Evolutionary conservation across 1,140 invertebrate species (phyloP).

Genomic region (Rhizoglyphus robini): DNA sequence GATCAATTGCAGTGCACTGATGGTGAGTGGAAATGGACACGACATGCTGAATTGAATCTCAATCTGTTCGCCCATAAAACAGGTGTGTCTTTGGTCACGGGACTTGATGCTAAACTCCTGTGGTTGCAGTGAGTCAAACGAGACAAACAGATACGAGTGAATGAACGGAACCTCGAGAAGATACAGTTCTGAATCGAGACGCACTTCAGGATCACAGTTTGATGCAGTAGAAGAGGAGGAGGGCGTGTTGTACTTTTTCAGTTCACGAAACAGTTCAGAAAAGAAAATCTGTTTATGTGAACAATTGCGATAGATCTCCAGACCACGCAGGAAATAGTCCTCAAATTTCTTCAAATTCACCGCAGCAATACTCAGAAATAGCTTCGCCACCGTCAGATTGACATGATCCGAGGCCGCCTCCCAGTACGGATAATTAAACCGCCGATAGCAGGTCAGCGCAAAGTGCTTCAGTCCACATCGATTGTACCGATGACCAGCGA

Average conservation of each 20-base stretch:
- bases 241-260: conserved; percentile 14
- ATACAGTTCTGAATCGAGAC: neutral
- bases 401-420: conserved; percentile 20
- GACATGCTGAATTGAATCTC: conserved; percentile 5
- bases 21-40: neutral
- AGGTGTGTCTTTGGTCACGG: neutral
- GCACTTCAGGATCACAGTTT: neutral
- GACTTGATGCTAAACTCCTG: neutral
- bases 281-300: conserved; percentile 20
- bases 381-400: conserved; percentile 15
- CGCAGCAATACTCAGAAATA: conserved; percentile 15
- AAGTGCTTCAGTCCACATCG: conserved; percentile 81
- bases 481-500: conserved; percentile 76
- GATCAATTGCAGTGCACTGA: conserved; percentile 8
- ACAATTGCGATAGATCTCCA: neutral
- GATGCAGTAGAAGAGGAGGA: neutral
- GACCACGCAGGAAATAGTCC: conserved; percentile 6
- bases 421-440: conserved; percentile 17
- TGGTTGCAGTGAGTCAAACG: neutral
- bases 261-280: conserved; percentile 19
- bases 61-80: conserved; percentile 18
- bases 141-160: neutral
- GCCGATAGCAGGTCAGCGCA: conserved; percentile 64
- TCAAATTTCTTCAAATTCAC: neutral
- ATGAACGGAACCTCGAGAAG: conserved; percentile 14